Percentiles rank a stretch among this genome's conserved stretches.
phyloP scores from a whole-genome alignment of 2,888 invertebrate genomes.

The Antitype chi region DNA sequence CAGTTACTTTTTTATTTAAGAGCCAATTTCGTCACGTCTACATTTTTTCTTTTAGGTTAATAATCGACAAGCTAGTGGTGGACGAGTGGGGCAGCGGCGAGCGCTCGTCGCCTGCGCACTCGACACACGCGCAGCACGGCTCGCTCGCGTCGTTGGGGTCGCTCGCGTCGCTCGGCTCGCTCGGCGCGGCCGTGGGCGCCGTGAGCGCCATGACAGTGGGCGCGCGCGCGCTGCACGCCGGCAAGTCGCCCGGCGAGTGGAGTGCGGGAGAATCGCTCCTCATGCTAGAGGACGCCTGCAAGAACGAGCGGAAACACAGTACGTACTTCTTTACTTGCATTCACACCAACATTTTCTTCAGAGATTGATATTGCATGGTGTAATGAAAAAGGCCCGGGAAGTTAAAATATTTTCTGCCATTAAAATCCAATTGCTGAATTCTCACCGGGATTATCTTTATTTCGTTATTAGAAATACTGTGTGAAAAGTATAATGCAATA shows the following conservation, averaged over 20 bases:
- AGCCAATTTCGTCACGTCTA: not conserved
- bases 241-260: conserved; percentile 88
- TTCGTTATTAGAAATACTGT: not conserved
- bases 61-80: conserved; percentile 87
- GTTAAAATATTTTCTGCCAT: not conserved
- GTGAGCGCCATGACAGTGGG: conserved; percentile 50
- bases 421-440: not conserved
- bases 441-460: not conserved
- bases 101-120: conserved; percentile 60
- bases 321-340: conserved; percentile 57
- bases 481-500: not conserved
- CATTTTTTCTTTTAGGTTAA: conserved; percentile 75
- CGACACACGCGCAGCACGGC: conserved; percentile 45
- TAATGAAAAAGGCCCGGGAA: not conserved
- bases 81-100: conserved; percentile 80
- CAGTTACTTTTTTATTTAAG: not conserved
- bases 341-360: not conserved
- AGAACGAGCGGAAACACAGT: conserved; percentile 88
- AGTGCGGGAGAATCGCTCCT: conserved; percentile 87
- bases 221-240: conserved; percentile 80
- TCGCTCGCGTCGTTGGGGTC: conserved; percentile 45
- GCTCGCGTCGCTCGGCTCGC: conserved; percentile 26
- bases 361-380: not conserved
- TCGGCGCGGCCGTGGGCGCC: conserved; percentile 48
- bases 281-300: conserved; percentile 88